Evolutionary conservation across 2,797 vertebrate genomes (phyloP).

Genomic region (Anguilla pacifica): DNA sequence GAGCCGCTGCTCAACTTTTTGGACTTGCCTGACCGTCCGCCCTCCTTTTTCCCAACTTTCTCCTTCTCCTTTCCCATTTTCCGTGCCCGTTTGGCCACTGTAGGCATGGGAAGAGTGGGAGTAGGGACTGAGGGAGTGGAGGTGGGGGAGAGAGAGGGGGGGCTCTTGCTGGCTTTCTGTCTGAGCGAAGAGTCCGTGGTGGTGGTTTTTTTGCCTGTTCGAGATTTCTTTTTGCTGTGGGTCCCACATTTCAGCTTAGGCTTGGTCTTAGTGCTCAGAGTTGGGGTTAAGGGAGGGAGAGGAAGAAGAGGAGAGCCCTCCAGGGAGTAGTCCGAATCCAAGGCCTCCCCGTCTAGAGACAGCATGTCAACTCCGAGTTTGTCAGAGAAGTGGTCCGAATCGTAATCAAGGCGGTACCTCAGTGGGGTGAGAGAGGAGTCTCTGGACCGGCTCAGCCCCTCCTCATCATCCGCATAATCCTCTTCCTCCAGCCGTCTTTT

Average conservation of each 20-base stretch:
- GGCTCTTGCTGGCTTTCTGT: conserved; percentile 63
- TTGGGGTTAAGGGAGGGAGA: conserved; percentile 58
- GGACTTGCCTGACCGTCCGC: conserved; percentile 63
- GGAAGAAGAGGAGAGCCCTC: conserved; percentile 69
- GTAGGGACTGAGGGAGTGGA: conserved; percentile 43
- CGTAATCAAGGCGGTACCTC: conserved; percentile 65
- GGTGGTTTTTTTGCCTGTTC: conserved; percentile 62
- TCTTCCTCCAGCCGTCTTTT: conserved; percentile 63
- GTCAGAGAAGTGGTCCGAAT: conserved; percentile 72
- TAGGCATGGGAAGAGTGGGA: conserved; percentile 54
- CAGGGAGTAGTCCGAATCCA: conserved; percentile 78
- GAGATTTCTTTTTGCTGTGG: conserved; percentile 71
- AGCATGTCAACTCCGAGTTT: conserved; percentile 73
- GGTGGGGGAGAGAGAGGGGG: conserved; percentile 58
- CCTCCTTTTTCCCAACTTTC: conserved; percentile 70
- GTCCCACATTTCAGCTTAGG: conserved; percentile 56
- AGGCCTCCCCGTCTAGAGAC: conserved; percentile 77
- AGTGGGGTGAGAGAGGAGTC: conserved; percentile 60
- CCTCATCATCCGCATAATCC: conserved; percentile 53
- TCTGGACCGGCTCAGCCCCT: conserved; percentile 52
- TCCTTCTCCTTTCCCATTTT: conserved; percentile 72
- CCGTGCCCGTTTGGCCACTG: conserved; percentile 56
- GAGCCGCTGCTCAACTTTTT: conserved; percentile 65
- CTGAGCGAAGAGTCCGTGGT: conserved; percentile 61
- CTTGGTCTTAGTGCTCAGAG: conserved; percentile 66